phyloP scores from a whole-genome alignment of 2,888 invertebrate genomes.

The Erebia palarica region DNA sequence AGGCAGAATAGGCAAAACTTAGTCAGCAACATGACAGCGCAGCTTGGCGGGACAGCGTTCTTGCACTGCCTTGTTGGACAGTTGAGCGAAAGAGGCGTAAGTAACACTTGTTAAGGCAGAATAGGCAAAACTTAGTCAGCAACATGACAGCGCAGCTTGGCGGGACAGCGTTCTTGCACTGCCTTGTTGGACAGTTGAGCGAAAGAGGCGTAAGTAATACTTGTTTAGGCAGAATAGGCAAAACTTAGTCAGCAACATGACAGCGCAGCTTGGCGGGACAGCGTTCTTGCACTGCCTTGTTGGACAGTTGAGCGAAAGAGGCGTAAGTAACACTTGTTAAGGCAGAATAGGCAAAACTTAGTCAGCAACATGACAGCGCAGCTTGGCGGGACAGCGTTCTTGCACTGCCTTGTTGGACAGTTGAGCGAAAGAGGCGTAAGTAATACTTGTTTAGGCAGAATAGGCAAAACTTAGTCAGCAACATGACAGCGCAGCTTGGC shows the following conservation, averaged over 20 bases:
- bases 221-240: background rate
- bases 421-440: slow-evolving; percentile 88
- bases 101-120: slow-evolving; percentile 41
- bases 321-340: slow-evolving; percentile 70
- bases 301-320: slow-evolving; percentile 88
- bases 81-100: slow-evolving; percentile 88
- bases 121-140: slow-evolving; percentile 48
- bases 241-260: slow-evolving; percentile 84
- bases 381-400: slow-evolving; percentile 90
- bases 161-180: no score
- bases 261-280: slow-evolving; percentile 91
- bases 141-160: slow-evolving; percentile 92
- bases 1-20: background rate
- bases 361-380: slow-evolving; percentile 91
- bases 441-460: slow-evolving; percentile 20
- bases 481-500: slow-evolving; percentile 90
- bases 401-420: no score
- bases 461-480: slow-evolving; percentile 61
- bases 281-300: no score
- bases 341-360: background rate
- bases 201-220: slow-evolving; percentile 85
- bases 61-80: no score
- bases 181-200: slow-evolving; percentile 86
- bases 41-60: slow-evolving; percentile 91
- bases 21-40: slow-evolving; percentile 90